Base-by-base conservation (phyloP, 2,888 invertebrate genomes). In the Lomographa bimaculata region DNA sequence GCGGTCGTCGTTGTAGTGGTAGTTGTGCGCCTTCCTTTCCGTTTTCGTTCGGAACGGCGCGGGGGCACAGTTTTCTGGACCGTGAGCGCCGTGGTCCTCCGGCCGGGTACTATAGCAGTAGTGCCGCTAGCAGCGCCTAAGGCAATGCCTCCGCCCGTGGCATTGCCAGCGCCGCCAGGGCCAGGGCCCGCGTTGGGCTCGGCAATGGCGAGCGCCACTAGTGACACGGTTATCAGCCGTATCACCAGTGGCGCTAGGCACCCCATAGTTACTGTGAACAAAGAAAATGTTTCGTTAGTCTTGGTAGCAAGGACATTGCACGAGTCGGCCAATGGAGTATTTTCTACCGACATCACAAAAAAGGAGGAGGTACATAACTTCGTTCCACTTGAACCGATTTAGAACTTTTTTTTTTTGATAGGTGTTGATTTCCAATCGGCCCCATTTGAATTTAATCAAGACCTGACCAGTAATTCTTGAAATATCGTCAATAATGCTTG, bases 221-320 rank as follows among this genome's bases (percentile, higher is more conserved):
- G 85, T 79, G 83, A 84, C 52, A 78, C 71, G 71, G 71, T 71
- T 5, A 61, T 35, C 38, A 87, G 69, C 71, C 84, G 70, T 49
- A 82, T 70, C 81, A 85, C 86, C 62, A 87, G 83, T 84, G 87
- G 84, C 87, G 82, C 72, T 57, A 67, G 45, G 42, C 72, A 65
- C 72, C 78, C 62, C 86, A 86, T 87, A 25, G 32, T 79, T 64
- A 54, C 85, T 86, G 77, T 21, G 34, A 46, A 61, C 50, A 71
- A 39, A 53, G 38, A 26, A 17, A 18, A 36, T n/a, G 5, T 21
- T 14, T 3, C 4, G n/a, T n/a, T n/a, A n/a, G n/a, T n/a, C n/a
- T n/a, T n/a, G n/a, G n/a, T n/a, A n/a, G n/a, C n/a, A n/a, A n/a
- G n/a, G n/a, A n/a, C n/a, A n/a, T n/a, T n/a, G n/a, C n/a, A n/a